Conservation (phyloP, 2,888 invertebrate genomes). For the Epirrhoe tristata region DNA sequence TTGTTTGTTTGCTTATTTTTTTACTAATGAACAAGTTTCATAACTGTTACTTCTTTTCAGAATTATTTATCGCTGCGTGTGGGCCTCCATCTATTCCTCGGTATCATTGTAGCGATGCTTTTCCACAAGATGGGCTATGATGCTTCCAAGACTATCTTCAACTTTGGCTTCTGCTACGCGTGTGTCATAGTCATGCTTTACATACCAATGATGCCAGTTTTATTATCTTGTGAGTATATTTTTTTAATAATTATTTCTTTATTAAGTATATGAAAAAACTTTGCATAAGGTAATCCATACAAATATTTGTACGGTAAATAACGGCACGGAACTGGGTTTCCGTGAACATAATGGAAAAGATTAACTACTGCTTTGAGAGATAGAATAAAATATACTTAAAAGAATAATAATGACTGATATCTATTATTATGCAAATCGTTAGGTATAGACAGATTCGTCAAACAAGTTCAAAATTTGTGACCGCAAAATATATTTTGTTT, state of each 20-base stretch:
- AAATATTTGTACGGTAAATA: too few species aligned
- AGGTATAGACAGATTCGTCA: not conserved
- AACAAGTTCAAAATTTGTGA: not conserved
- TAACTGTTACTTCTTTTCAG: constrained; percentile 71
- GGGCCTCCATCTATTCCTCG: constrained; percentile 88
- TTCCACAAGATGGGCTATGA: constrained; percentile 91
- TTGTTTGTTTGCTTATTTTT: not conserved
- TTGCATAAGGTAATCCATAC: too few species aligned
- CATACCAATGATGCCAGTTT: constrained; percentile 92
- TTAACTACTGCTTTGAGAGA: too few species aligned
- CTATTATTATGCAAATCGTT: too few species aligned
- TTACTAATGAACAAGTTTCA: not conserved
- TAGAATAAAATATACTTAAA: too few species aligned
- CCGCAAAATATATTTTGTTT: constrained; percentile 8
- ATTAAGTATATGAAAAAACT: too few species aligned
- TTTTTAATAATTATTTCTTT: too few species aligned
- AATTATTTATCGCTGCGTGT: constrained; percentile 89
- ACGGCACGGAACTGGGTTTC: too few species aligned
- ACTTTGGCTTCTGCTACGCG: constrained; percentile 93
- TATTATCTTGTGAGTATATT: constrained; percentile 91
- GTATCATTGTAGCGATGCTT: constrained; percentile 88
- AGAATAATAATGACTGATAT: too few species aligned
- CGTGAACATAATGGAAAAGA: too few species aligned
- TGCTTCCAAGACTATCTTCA: constrained; percentile 92
- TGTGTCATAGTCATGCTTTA: constrained; percentile 92